A percentile compares a stretch with the other conserved stretches of the same genome.
Conservation (phyloP, 2,888 invertebrate genomes). For the Crioceris asparagi region DNA sequence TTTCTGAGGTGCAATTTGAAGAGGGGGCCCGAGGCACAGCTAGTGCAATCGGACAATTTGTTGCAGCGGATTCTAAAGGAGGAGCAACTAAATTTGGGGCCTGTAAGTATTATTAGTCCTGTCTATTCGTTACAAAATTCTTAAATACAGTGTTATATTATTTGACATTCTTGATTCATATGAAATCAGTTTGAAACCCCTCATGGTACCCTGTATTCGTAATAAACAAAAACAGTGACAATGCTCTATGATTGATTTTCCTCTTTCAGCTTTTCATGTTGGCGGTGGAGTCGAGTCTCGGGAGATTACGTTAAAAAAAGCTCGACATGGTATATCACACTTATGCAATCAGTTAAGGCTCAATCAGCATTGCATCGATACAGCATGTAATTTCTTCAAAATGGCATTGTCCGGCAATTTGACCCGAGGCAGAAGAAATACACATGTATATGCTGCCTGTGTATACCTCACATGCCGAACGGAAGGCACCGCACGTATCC, state of each 20-base stretch:
- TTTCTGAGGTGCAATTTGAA: slow-evolving; percentile 92
- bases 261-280: slow-evolving; percentile 59
- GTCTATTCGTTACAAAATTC: too few species aligned
- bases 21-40: slow-evolving; percentile 83
- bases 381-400: slow-evolving; percentile 88
- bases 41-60: slow-evolving; percentile 87
- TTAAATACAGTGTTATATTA: too few species aligned
- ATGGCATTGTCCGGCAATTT: slow-evolving; percentile 74
- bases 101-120: slow-evolving; percentile 39
- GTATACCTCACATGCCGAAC: slow-evolving; percentile 94
- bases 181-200: too few species aligned
- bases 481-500: slow-evolving; percentile 83
- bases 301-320: slow-evolving; percentile 84
- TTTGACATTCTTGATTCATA: too few species aligned
- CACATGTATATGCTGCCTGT: slow-evolving; percentile 92
- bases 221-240: too few species aligned
- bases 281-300: slow-evolving; percentile 81
- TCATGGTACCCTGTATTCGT: too few species aligned
- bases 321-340: slow-evolving; percentile 71
- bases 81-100: slow-evolving; percentile 72
- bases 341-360: slow-evolving; percentile 80
- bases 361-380: slow-evolving; percentile 86
- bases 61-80: slow-evolving; percentile 78
- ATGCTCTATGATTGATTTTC: too few species aligned
- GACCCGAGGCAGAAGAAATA: slow-evolving; percentile 83